These are phyloP conservation scores for Saguinus midas DNA, from an alignment of 2,113 vertebrate genomes.

Conservation along the genomic window DNA sequence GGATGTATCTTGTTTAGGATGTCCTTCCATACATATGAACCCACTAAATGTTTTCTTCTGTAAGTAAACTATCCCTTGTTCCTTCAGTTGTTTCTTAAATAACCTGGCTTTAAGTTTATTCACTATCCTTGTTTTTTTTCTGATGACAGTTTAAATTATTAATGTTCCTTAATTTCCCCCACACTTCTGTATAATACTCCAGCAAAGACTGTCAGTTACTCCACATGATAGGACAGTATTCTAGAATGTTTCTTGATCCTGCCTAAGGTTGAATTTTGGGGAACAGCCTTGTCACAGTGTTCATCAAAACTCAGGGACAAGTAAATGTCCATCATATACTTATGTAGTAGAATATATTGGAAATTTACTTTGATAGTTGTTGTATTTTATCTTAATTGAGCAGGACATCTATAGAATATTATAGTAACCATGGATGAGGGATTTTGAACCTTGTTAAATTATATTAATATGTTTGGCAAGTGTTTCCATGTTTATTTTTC, in stretches of 20 bases:
- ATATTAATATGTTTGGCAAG: constrained; percentile 2
- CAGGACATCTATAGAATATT: background rate
- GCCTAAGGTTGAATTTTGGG: background rate
- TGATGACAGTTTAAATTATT: background rate
- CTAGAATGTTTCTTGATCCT: constrained; percentile 18
- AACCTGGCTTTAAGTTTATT: background rate
- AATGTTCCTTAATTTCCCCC: background rate
- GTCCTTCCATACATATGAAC: background rate
- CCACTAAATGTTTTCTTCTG: background rate
- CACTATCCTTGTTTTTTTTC: background rate
- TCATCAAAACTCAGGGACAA: background rate
- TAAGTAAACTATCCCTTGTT: background rate
- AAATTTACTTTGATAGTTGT: constrained; percentile 30
- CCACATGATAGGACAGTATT: background rate
- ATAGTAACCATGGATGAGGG: background rate
- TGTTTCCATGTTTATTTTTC: background rate
- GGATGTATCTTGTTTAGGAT: background rate
- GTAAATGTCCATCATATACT: background rate
- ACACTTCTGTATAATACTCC: background rate
- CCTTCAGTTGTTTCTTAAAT: background rate
- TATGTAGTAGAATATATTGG: background rate
- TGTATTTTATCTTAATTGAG: background rate
- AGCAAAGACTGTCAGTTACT: background rate
- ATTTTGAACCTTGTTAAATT: background rate
- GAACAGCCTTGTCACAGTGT: background rate